Percentiles rank a stretch among this genome's conserved stretches.
Conservation (phyloP, 2,888 invertebrate genomes). For the Lasioglossum figueresi region DNA sequence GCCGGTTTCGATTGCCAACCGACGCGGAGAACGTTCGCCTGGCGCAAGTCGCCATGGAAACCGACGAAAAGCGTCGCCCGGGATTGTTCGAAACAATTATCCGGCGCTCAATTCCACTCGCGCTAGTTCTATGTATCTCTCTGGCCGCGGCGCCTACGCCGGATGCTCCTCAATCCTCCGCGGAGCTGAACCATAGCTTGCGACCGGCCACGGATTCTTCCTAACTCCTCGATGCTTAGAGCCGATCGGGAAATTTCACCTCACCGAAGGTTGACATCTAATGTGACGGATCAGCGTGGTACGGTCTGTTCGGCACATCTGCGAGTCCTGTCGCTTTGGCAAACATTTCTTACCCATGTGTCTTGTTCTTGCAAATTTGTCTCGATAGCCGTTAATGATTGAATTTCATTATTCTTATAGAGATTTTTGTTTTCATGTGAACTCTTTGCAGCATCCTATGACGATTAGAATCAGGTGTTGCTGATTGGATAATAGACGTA, state of each 20-base stretch:
- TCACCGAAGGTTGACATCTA: background rate
- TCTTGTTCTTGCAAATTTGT: background rate
- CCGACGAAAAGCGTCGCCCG: slow-evolving; percentile 74
- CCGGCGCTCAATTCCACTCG: slow-evolving; percentile 82
- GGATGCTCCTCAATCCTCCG: slow-evolving; percentile 76
- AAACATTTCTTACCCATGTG: no score
- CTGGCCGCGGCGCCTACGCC: slow-evolving; percentile 52
- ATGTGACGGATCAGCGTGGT: background rate
- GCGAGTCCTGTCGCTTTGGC: no score
- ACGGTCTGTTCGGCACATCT: background rate
- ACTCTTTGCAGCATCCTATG: background rate
- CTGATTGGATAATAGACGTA: background rate
- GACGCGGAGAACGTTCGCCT: slow-evolving; percentile 55
- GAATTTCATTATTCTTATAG: background rate
- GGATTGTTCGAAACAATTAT: slow-evolving; percentile 84
- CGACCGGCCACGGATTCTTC: background rate
- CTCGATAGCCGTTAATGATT: background rate
- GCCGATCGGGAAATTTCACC: background rate
- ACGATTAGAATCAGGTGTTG: background rate
- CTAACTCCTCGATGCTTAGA: background rate
- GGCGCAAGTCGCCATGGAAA: slow-evolving; percentile 80
- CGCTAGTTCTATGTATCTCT: slow-evolving; percentile 61
- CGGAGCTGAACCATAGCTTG: slow-evolving; percentile 77
- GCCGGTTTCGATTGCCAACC: slow-evolving; percentile 65
- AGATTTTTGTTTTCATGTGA: background rate